Evolutionary conservation across 2,888 invertebrate species (phyloP).

Genomic region (Drosophila atripex): DNA sequence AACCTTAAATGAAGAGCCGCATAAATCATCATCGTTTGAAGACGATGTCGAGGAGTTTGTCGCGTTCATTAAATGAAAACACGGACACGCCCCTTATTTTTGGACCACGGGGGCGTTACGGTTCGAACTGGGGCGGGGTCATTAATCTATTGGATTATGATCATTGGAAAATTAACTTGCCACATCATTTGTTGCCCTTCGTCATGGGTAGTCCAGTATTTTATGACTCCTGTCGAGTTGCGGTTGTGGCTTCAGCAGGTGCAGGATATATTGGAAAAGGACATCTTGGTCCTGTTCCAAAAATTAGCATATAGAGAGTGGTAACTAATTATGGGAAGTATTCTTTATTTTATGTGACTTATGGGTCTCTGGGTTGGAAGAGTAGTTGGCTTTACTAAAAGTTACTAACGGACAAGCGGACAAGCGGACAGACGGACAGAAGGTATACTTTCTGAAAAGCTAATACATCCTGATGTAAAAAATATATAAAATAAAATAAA

Average conservation of each 20-base stretch:
- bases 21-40: constrained; percentile 74
- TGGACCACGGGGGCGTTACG: neutral
- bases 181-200: constrained; percentile 67
- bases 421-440: too few species aligned
- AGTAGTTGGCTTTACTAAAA: too few species aligned
- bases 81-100: constrained; percentile 37
- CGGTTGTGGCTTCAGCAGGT: constrained; percentile 30
- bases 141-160: constrained; percentile 71
- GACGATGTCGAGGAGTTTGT: constrained; percentile 66
- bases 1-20: constrained; percentile 68
- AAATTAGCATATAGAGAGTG: neutral
- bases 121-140: constrained; percentile 25
- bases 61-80: constrained; percentile 68
- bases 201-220: constrained; percentile 9
- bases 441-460: too few species aligned
- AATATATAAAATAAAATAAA: too few species aligned
- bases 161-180: constrained; percentile 68
- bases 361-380: neutral
- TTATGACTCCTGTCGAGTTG: constrained; percentile 22
- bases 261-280: constrained; percentile 8
- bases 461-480: too few species aligned
- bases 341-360: neutral
- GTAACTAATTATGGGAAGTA: neutral
- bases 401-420: too few species aligned
- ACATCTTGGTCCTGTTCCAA: too few species aligned